Evolutionary conservation across 23 tunicate species (phyloP), one percentile per base, ranked within the genome.

Genomic region (Corella eumyota): DNA sequence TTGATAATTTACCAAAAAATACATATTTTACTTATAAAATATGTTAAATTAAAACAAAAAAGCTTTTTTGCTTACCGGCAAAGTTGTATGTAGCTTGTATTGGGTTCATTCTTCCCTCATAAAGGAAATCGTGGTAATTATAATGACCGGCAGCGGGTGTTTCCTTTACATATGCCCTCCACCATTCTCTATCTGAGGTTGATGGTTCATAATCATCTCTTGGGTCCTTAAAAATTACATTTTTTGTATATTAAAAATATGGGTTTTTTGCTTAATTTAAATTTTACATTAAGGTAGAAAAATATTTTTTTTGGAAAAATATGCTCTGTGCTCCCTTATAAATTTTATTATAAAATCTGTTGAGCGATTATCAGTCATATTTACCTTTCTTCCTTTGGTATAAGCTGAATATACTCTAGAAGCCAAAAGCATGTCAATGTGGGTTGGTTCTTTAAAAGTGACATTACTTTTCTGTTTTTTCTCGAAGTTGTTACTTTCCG

Each of bases 121-220:
- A 24, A 20, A 84, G 60, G 33, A 75, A 75, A 34, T 84, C 94
- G 40, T 63, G 64, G 67, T 50, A 44, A 25, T 40, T 32, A 52
- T 84, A 84, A 27, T 60, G 75, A 25, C 94, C 94, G 4, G 94
- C 83, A 11, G 64, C 68, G 2, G 94, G 94, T 1, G 94, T 84
- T 36, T 84, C 94, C 57, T 64, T 75, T 26, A 84, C 65, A 4
- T 37, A 35, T 22, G 50, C 70, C 40, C 94, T 56, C 94, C 94
- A 84, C 94, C 94, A 84, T 61, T 84, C 94, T 44, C 94, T 60
- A 23, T 75, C 37, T 15, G 76, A 37, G 27, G 62, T 34, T 2
- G 70, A 60, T 25, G 33, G 15, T 36, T 84, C 94, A 64, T 61
- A 84, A 35, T 40, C 63, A 15, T 69, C 73, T 47, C 74, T 60